Base-by-base conservation (phyloP, 92 coral and sea anemone species). In the Montipora capitata region DNA sequence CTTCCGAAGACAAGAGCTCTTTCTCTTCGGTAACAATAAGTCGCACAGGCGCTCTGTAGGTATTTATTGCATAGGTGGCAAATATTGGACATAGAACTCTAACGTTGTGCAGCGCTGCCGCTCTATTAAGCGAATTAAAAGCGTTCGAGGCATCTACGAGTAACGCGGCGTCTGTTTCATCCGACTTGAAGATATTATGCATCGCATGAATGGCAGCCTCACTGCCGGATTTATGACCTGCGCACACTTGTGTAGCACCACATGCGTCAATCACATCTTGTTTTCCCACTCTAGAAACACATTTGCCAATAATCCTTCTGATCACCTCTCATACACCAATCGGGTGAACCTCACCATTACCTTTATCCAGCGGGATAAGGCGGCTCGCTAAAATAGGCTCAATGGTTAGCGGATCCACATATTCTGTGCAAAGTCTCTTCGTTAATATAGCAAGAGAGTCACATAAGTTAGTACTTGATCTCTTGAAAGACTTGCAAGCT, bases 311-410 rank as follows among this genome's bases (percentile, higher is more conserved):
- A 43, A 87, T 87, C 18, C 91, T 87, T 7, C 87, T 10, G 12
- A 87, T 14, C 59, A 87, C 86, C 66, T 87, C 88, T 49, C 83
- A 84, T 35, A 81, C 91, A 10, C 91, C 91, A 45, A 87, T 87
- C 48, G 91, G 87, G 35, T 75, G 68, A n/a, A 87, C 87, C 35
- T 49, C 87, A 43, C 87, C 87, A 61, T 87, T 72, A 1, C 91
- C 87, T 72, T 87, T 87, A 63, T 87, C 91, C 2, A 87, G 87
- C 5, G 91, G 80, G 72, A 87, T 79, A 7, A 64, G 13, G 66
- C 89, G 70, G 79, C 27, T 20, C 27, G 27, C 27, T 20, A 20
- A 20, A 20, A 20, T 20, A 20, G 27, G 27, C 27, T 20, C 27
- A 20, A 0, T 20, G 27, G 1, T 20, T 20, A 20, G 1, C 27